Evolutionary conservation across 37 sponge, comb jelly and placozoan genomes (phyloP).

Genomic region (Trichoplax adhaerens): DNA sequence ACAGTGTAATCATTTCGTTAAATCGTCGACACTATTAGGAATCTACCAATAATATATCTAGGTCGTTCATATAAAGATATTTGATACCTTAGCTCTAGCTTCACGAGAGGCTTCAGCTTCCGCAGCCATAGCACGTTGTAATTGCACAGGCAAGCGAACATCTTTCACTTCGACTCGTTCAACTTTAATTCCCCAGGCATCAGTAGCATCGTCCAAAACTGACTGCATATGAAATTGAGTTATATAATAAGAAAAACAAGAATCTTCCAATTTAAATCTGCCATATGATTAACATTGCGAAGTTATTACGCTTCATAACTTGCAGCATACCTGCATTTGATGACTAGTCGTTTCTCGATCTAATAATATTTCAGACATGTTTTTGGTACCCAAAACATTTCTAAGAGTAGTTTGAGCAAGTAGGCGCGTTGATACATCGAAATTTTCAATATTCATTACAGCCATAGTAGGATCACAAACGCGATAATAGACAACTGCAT

Average conservation of each 20-base stretch:
- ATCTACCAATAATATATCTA: no score
- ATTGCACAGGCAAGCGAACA: conserved; percentile 70
- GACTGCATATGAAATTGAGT: conserved; percentile 11
- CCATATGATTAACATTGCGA: not conserved
- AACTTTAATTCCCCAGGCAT: conserved; percentile 91
- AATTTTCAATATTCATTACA: conserved; percentile 51
- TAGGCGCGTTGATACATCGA: conserved; percentile 49
- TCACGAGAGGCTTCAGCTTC: conserved; percentile 94
- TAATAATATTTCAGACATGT: conserved; percentile 62
- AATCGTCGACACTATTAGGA: no score
- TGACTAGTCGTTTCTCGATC: conserved; percentile 49
- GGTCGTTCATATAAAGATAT: not conserved
- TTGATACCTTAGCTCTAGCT: conserved; percentile 74
- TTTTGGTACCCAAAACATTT: conserved; percentile 81
- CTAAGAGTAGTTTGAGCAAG: conserved; percentile 89
- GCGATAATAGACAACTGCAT: conserved; percentile 80
- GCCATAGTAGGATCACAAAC: conserved; percentile 56
- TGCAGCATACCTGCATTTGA: conserved; percentile 38
- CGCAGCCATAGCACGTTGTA: conserved; percentile 94
- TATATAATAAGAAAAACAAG: not conserved
- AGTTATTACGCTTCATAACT: not conserved
- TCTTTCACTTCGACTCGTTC: conserved; percentile 93
- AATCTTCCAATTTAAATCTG: not conserved
- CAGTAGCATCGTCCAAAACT: conserved; percentile 74
- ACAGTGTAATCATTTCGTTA: not conserved